Percentiles rank a stretch among this genome's conserved stretches.
Conservation (phyloP, 2,888 invertebrate genomes). For the Latrodectus elegans region DNA sequence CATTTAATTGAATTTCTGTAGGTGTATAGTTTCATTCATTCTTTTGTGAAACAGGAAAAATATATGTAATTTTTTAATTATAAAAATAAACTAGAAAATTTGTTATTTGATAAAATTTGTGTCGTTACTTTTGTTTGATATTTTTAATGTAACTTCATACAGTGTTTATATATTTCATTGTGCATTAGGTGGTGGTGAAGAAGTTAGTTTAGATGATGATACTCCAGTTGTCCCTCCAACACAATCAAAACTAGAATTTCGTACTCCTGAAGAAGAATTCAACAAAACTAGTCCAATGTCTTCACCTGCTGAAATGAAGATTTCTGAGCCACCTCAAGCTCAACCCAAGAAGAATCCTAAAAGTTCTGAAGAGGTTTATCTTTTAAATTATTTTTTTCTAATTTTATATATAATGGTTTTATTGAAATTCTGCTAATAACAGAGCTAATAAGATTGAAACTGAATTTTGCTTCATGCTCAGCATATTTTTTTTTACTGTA, state of each 20-base stretch:
- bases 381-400: background rate
- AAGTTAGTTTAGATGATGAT: constrained; percentile 69
- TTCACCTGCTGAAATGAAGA: constrained; percentile 63
- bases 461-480: too few relatives aligned
- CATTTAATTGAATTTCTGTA: too few relatives aligned
- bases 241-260: constrained; percentile 68
- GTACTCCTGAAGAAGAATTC: constrained; percentile 70
- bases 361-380: constrained; percentile 47
- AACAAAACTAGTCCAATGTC: constrained; percentile 36
- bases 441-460: too few relatives aligned
- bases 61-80: too few relatives aligned
- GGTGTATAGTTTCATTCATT: too few relatives aligned
- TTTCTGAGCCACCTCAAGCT: constrained; percentile 52
- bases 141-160: background rate
- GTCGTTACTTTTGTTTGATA: background rate
- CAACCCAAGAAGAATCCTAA: constrained; percentile 37
- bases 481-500: too few relatives aligned
- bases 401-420: too few relatives aligned
- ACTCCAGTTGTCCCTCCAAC: constrained; percentile 43
- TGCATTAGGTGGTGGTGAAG: constrained; percentile 65
- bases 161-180: background rate
- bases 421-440: too few relatives aligned
- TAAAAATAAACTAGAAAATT: too few relatives aligned
- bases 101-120: too few relatives aligned
- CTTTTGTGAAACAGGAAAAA: too few relatives aligned